Evolutionary conservation across 2,113 vertebrate species (phyloP).

Genomic region (Machaerirhynchus nigripectus): DNA sequence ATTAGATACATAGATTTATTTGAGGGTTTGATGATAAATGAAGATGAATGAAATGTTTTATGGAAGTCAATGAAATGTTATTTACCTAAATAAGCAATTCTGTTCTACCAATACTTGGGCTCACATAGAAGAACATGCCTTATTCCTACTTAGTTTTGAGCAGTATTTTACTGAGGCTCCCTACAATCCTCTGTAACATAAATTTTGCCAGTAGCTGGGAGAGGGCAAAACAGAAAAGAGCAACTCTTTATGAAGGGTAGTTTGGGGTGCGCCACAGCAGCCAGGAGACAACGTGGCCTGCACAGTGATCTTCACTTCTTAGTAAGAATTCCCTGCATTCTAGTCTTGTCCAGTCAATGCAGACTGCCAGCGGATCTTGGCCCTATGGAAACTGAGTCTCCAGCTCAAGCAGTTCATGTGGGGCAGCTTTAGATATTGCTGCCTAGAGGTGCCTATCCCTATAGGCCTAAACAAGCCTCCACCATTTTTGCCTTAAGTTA

Average conservation of each 20-base stretch:
- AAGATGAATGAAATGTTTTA: constrained; percentile 66
- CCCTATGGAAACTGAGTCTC: background rate
- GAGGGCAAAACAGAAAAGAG: background rate
- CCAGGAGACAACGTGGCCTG: fast-evolving
- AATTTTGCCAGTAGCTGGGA: background rate
- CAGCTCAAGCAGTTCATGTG: background rate
- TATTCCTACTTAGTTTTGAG: background rate
- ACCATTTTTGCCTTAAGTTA: background rate
- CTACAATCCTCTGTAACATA: background rate
- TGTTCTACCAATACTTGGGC: constrained; percentile 20
- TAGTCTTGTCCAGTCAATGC: background rate
- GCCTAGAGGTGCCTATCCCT: background rate
- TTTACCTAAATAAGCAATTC: constrained; percentile 49
- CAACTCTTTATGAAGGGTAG: background rate
- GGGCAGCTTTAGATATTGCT: background rate
- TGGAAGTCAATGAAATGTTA: constrained; percentile 15
- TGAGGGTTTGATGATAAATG: constrained; percentile 57
- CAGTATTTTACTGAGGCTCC: background rate
- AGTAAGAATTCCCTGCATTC: background rate
- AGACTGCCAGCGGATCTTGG: background rate
- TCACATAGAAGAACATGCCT: background rate
- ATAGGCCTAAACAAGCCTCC: background rate
- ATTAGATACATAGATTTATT: constrained; percentile 52
- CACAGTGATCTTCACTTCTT: background rate
- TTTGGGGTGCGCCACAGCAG: background rate